Base-by-base conservation (phyloP, 2,797 vertebrate species). In the Anguilla pacifica region DNA sequence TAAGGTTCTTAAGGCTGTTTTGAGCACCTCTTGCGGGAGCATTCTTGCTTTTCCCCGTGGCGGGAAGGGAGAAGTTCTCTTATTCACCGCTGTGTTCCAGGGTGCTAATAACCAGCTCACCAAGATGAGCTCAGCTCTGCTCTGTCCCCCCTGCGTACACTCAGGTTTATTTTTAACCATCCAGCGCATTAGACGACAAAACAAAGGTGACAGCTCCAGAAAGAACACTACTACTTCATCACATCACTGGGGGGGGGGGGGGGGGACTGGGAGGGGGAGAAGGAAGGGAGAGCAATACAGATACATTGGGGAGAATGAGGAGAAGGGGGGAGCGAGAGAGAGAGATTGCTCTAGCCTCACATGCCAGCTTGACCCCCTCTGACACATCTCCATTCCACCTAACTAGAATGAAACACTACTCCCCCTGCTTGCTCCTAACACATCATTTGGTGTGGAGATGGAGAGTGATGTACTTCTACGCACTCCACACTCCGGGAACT, bases 91-190 rank as follows among this genome's bases (percentile, higher is more conserved):
- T 35, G 31, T 31, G 70, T 74, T 74, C 51, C 6, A 19, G 51
- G 31, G 81, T 31, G 22, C 82, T 91, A 87, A 88, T 82, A 83
- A 89, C 82, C 64, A 86, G 88, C 84, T 61, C 59, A 46, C 31
- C 72, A 25, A 11, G 9, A 59, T 74, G 83, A 53, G 59, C 64
- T 57, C 55, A 72, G 87, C 25, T 11, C 57, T 43, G 55, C 84
- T 87, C 85, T 84, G 81, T 87, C 43, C 79, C 85, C 85, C 51
- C 53, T n/a, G 86, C 83, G 85, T 86, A 86, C 82, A 87, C 28
- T 49, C 25, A 88, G 85, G 91, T 91, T 92, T 91, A 94, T 92
- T 90, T 92, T 92, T 91, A 92, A 93, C 92, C 87, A 88, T 92
- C 92, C 87, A 87, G 87, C 86, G 89, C 89, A 89, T 92, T 88